Evolutionary conservation across 2,888 invertebrate genomes (phyloP), one percentile per base, ranked within the genome.

Genomic region (Teleiodes luculella): DNA sequence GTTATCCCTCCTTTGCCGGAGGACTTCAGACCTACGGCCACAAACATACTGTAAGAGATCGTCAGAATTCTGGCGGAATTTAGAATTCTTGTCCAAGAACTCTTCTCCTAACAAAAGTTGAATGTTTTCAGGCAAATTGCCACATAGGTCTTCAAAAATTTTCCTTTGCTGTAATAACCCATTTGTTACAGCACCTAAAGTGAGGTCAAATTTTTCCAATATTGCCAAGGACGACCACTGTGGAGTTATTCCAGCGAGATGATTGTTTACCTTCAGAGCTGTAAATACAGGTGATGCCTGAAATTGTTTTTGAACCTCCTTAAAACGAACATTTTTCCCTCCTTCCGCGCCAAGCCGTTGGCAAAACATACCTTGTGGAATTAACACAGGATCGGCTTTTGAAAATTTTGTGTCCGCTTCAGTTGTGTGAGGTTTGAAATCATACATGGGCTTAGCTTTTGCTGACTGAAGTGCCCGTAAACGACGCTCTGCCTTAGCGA

Each of bases 41-140:
- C 58, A 60, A 2, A 47, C 53, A 33, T 60, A 60, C 45, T 60
- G 54, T n/a, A 60, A 24, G 8, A 60, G 39, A n/a, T 31, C 43
- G 30, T 60, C 54, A 1, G 54, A 57, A 7, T n/a, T 49, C 30
- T 47, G 48, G 10, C 49, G 31, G 28, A 59, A 59, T n/a, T 56
- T 50, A 2, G 57, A 54, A 16, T 57, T 52, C 10, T 52, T 31
- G n/a, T 33, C 31, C 16, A 60, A 20, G 24, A 57, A 54, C 28
- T 53, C 51, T 13, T 46, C 16, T 1, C 51, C 52, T 6, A 56
- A 47, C 13, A 43, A 39, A 0, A 37, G 46, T 31, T 53, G 55
- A 20, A 54, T 35, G 2, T 55, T 47, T 10, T 14, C 7, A 1
- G 57, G 57, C 10, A 55, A 16, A 6, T 39, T 50, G n/a, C 45